Evolutionary conservation across 2,113 vertebrate genomes (phyloP), one percentile per base, ranked within the genome.

Genomic region (Gymnorhina tibicen): DNA sequence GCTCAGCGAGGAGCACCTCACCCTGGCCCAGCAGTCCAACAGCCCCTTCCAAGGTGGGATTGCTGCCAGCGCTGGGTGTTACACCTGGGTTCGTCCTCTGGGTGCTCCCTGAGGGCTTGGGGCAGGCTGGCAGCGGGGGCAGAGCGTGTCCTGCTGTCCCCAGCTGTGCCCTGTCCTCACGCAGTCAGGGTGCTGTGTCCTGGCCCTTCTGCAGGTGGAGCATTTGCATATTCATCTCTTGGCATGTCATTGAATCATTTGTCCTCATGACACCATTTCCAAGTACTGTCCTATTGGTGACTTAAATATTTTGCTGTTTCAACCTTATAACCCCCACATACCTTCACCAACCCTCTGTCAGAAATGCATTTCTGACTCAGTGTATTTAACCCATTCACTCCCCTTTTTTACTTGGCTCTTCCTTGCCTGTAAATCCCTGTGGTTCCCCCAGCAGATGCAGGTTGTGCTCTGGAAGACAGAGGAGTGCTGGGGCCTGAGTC

Each of bases 1-100:
- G 96, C 98, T 99, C 81, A 99, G 99, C 18, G 99, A 99, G 97
- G 99, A 99, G 90, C 99, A 99, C 97, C 98, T 99, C 96, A 98
- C 98, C 33, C 97, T 99, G 70, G 99, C 99, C 94, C 99, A 99
- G 96, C 99, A 99, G 97, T 99, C 99, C 7, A 99, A 98, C 98
- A 99, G 97, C 95, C 99, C 99, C 72, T 99, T 99, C 97, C 99
- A 99, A 99, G 99, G 99, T 99, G 97, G 70, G 97, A 67, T 39
- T 47, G 37, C 62, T 9, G 24, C 30, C 81, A 3, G 13, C 16
- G 33, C 17, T 2, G 7, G 16, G 23, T 27, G 3, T 12, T n/a
- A 1, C 59, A 26, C 41, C 28, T 11, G 10, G 35, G 3, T 7
- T 4, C 11, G 0, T 16, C 35, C 80, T 28, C 42, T 9, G 24